Base-by-base conservation (phyloP, 2,797 vertebrate genomes). In the Garrulus glandarius region DNA sequence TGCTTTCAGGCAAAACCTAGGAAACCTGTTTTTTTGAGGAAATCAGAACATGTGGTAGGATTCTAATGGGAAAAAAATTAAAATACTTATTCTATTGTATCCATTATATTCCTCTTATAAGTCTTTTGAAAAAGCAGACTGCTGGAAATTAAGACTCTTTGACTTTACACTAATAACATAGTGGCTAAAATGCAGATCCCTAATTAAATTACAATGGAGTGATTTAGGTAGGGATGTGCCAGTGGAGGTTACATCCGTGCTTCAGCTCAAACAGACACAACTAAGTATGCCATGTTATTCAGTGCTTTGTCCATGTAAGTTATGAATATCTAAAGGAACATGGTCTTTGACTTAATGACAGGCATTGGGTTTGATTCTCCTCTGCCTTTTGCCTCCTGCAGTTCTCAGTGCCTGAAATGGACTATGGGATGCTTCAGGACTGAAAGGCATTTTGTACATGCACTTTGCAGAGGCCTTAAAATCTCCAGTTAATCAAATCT, bases 201-300 rank as follows among this genome's bases (percentile, higher is more conserved):
- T 18, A 84, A 81, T 91, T 81, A 50, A 70, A 80, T 52, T 61
- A 27, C 6, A 9, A 1, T n/a, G 39, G 43, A 81, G 29, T 77
- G 41, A 36, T 56, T 84, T 50, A 61, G 12, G 17, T 39, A n/a
- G 12, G 9, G 6, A 4, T 7, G 3, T 81, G 52, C 9, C 16
- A n/a, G 17, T 65, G 57, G 15, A 57, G 10, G 8, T n/a, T 47
- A 3, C 36, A 4, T n/a, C 7, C 0, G 0, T 47, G 27, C 24
- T 84, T 89, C 52, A 65, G 26, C 27, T 76, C 30, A 91, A 65
- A 82, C 10, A 87, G 15, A 24, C n/a, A 14, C 20, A 44, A 3
- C 24, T 43, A 43, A 14, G 15, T 26, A 32, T 24, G 12, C 67
- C 26, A 61, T 21, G 4, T 44, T 82, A 26, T 8, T 75, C 39